These are phyloP conservation scores for Xanthorhoe designata DNA, from an alignment of 2,888 invertebrate species.

Conservation along the genomic window DNA sequence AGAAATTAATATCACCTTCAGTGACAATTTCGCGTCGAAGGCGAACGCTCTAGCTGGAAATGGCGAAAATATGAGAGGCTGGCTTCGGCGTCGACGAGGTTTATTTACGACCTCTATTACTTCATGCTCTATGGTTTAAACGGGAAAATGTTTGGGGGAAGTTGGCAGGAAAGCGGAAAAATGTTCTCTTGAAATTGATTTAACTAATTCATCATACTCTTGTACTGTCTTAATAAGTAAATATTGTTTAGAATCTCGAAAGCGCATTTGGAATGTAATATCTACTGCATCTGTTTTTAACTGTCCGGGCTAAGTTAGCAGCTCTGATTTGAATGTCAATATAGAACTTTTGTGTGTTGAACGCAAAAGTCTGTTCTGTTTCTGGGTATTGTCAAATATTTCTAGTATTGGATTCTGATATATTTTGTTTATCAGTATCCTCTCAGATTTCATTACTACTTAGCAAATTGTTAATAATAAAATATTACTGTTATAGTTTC, in stretches of 20 bases:
- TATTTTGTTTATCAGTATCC: too few relatives aligned
- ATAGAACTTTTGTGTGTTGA: too few relatives aligned
- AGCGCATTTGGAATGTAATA: too few relatives aligned
- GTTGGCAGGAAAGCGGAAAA: slow-evolving; percentile 32
- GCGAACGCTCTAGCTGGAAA: slow-evolving; percentile 47
- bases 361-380: too few relatives aligned
- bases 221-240: background rate
- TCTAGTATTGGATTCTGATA: too few relatives aligned
- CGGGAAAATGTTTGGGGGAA: slow-evolving; percentile 41
- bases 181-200: slow-evolving; percentile 21
- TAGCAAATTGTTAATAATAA: too few relatives aligned
- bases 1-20: slow-evolving; percentile 75
- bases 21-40: slow-evolving; percentile 59
- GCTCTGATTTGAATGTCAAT: too few relatives aligned
- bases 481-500: too few relatives aligned
- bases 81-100: slow-evolving; percentile 44
- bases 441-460: too few relatives aligned
- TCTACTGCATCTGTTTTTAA: too few relatives aligned
- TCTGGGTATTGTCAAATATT: too few relatives aligned
- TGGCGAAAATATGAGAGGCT: slow-evolving; percentile 49
- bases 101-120: slow-evolving; percentile 51
- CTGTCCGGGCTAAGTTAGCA: too few relatives aligned
- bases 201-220: background rate
- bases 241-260: background rate
- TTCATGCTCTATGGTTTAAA: slow-evolving; percentile 36